Percentiles rank a stretch among this genome's conserved stretches.
These are phyloP conservation scores for Cydia pomonella DNA, from an alignment of 1,140 invertebrate species.

Conservation along the genomic window DNA sequence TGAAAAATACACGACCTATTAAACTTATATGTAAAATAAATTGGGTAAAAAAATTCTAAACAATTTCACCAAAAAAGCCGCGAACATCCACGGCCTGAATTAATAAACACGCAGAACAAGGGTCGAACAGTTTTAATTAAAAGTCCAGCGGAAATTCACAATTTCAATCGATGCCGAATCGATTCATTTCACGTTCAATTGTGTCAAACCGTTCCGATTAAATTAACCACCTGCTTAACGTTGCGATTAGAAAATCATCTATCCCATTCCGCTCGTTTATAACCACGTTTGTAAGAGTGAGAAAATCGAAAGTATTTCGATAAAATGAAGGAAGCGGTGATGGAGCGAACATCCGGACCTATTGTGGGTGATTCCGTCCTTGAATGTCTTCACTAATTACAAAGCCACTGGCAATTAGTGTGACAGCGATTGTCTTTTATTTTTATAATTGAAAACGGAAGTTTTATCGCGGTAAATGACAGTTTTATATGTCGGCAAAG, in stretches of 20 bases:
- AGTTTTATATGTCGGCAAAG: slow-evolving; percentile 7
- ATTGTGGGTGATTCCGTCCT: slow-evolving; percentile 47
- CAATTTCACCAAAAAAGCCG: slow-evolving; percentile 21
- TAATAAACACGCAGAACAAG: slow-evolving; percentile 44
- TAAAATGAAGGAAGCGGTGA: slow-evolving; percentile 55
- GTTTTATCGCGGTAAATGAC: slow-evolving; percentile 26
- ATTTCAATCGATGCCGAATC: slow-evolving; percentile 50
- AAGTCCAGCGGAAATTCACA: slow-evolving; percentile 47
- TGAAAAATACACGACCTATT: slow-evolving; percentile 21
- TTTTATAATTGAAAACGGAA: slow-evolving; percentile 33
- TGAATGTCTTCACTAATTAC: slow-evolving; percentile 52
- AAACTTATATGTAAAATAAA: neutral
- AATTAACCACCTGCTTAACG: slow-evolving; percentile 62
- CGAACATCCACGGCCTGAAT: slow-evolving; percentile 37
- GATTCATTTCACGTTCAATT: slow-evolving; percentile 54
- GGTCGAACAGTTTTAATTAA: slow-evolving; percentile 54
- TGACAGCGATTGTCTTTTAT: slow-evolving; percentile 39
- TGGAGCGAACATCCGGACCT: slow-evolving; percentile 56
- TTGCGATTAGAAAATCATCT: slow-evolving; percentile 43
- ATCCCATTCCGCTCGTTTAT: slow-evolving; percentile 21
- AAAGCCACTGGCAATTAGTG: slow-evolving; percentile 48
- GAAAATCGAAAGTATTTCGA: slow-evolving; percentile 46
- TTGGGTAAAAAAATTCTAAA: slow-evolving; percentile 2
- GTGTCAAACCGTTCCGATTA: slow-evolving; percentile 61
- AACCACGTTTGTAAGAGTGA: slow-evolving; percentile 28